These are phyloP conservation scores for Alosa alosa DNA, from an alignment of 2,113 vertebrate species.

Conservation along the genomic window DNA sequence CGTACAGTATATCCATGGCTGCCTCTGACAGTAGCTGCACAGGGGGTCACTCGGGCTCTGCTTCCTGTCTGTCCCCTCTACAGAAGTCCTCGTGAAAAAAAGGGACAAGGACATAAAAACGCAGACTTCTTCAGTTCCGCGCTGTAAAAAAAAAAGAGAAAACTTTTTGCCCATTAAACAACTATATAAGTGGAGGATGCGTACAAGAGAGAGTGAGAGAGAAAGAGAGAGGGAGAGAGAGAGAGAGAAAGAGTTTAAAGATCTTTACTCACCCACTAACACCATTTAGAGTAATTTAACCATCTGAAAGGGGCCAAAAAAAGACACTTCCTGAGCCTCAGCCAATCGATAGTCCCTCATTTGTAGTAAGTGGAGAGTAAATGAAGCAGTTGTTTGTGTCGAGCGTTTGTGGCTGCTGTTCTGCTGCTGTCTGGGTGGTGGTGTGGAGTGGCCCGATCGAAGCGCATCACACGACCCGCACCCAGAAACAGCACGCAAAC, in stretches of 20 bases:
- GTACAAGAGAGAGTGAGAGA: background rate
- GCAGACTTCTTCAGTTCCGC: background rate
- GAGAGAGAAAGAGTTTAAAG: background rate
- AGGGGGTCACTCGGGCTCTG: background rate
- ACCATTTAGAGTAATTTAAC: background rate
- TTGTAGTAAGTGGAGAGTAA: constrained; percentile 9
- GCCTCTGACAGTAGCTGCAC: background rate
- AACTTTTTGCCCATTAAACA: background rate
- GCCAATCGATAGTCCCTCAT: background rate
- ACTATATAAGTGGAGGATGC: background rate
- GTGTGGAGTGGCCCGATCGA: background rate
- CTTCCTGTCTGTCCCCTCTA: background rate
- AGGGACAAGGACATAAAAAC: background rate
- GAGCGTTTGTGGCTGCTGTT: background rate
- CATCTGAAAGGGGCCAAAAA: background rate
- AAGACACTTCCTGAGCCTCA: background rate
- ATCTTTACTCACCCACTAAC: background rate
- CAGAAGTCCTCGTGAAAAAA: background rate
- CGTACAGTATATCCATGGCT: background rate
- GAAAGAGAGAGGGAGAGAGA: background rate
- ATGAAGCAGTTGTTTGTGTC: background rate
- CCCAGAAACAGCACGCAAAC: background rate
- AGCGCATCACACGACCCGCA: background rate
- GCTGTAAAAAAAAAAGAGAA: background rate
- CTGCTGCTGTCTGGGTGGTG: too few species aligned